phyloP scores from a whole-genome alignment of 2,113 vertebrate species.

The Petroica traversi region DNA sequence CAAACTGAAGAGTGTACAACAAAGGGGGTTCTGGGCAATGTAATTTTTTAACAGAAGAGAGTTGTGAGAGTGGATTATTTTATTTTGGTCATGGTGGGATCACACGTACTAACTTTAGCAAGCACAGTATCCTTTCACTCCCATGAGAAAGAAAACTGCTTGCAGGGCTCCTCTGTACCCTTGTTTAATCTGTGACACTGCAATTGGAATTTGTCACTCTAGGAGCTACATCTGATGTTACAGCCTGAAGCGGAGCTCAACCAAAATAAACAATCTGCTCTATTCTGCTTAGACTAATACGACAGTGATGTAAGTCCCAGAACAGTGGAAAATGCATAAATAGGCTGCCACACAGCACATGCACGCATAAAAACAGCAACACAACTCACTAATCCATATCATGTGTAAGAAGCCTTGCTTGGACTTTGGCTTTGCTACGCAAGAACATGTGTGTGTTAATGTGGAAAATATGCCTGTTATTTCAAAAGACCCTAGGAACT shows the following conservation, averaged over 20 bases:
- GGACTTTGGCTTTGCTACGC: not conserved
- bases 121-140: not conserved
- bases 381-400: not conserved
- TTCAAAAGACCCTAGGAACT: not conserved
- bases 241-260: slow-evolving; percentile 75
- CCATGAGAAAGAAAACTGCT: slow-evolving; percentile 23
- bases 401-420: not conserved
- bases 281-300: slow-evolving; percentile 73
- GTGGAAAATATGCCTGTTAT: not conserved
- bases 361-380: fast-evolving
- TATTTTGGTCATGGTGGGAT: not conserved
- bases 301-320: slow-evolving; percentile 74
- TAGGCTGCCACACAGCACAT: not conserved
- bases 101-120: not conserved
- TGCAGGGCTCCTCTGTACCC: slow-evolving; percentile 32
- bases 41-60: not conserved
- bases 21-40: not conserved
- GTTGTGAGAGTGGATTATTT: not conserved
- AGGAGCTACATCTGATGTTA: slow-evolving; percentile 77
- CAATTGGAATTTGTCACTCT: slow-evolving; percentile 75
- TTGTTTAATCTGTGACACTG: slow-evolving; percentile 73
- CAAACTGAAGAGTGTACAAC: not conserved
- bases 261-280: slow-evolving; percentile 83
- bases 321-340: not conserved
- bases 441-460: not conserved